Evolutionary conservation across 2,113 vertebrate genomes (phyloP), one percentile per base, ranked within the genome.

Genomic region (Hiodon alosoides): DNA sequence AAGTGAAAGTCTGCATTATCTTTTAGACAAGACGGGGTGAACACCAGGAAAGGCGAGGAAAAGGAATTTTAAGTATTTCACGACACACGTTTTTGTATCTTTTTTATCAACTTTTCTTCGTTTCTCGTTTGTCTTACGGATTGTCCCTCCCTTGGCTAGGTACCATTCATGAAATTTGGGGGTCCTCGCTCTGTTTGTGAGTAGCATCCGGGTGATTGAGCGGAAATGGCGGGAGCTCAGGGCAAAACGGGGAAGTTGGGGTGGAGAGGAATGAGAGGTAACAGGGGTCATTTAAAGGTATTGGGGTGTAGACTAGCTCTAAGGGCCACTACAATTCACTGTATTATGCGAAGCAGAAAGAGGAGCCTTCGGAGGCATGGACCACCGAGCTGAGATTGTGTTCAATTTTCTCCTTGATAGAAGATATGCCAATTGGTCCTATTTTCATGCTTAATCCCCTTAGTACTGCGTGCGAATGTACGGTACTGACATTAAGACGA

Each of bases 161-260:
- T 88, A 90, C 88, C 89, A 88, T 91, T 91, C 91, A 89, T 88
- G 89, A 81, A 86, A 87, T 86, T 81, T 83, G 82, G 83, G 83
- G 75, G 81, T 85, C 78, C 86, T 72, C 83, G 68, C 70, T 80
- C 80, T 81, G 75, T 71, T 74, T 76, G 80, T 71, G 85, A 87
- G 90, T 87, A 88, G 87, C 85, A 85, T 91, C 88, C 83, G 84
- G 84, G 81, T 76, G 78, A 79, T 77, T 81, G 83, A 82, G 86
- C 85, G 86, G 90, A 89, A 91, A 90, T 88, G 88, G 87, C 89
- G 85, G 89, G 83, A 89, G 84, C 88, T 82, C 81, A 76, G 82
- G 73, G 83, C 84, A 61, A 88, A 83, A 85, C 81, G 85, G 86
- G 83, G 87, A 83, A 89, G 85, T 86, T 86, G 79, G 65, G 73